A percentile compares a stretch with the other conserved stretches of the same genome.
Evolutionary conservation across 2,113 vertebrate species (phyloP).

Genomic region (Apaloderma vittatum): DNA sequence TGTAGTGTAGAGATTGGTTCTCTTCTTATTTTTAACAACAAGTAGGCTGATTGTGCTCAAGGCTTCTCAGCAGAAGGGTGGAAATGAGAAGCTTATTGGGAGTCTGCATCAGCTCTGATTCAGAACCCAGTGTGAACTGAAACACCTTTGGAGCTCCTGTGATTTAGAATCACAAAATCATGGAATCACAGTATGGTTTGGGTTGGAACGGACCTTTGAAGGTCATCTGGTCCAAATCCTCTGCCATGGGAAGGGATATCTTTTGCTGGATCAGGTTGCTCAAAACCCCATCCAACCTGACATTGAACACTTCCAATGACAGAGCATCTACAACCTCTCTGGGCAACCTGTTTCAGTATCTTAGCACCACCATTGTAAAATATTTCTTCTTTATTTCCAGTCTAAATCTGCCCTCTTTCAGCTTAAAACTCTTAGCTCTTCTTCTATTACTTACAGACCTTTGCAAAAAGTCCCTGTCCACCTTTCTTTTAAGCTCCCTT

Average conservation of each 20-base stretch:
- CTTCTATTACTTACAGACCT: background rate
- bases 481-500: background rate
- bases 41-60: background rate
- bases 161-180: background rate
- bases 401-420: background rate
- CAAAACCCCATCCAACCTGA: background rate
- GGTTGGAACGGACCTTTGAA: background rate
- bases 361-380: background rate
- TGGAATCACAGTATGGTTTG: background rate
- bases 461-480: background rate
- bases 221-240: background rate
- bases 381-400: background rate
- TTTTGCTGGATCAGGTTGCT: background rate
- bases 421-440: background rate
- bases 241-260: accelerated
- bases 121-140: background rate
- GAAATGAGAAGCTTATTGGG: background rate
- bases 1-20: background rate
- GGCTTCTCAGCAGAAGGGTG: background rate
- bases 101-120: background rate
- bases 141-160: background rate
- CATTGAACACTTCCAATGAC: background rate
- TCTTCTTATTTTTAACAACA: background rate
- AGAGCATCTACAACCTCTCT: background rate
- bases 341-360: too few relatives aligned